Conservation (phyloP, 2,888 invertebrate genomes). For the Tachystola acroxantha region DNA sequence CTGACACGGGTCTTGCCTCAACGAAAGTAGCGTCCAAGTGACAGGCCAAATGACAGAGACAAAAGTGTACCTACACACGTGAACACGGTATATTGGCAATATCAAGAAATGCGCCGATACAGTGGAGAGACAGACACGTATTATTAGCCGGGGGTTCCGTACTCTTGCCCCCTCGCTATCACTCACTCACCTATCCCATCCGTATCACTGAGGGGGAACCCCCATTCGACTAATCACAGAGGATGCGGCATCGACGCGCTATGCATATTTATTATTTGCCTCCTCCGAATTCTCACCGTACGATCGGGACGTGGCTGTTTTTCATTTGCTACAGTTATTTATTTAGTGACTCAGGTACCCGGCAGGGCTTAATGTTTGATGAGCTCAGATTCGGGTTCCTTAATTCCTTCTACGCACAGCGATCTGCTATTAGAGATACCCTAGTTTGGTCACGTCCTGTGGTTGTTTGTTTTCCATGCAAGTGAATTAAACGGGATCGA, state of each 20-base stretch:
- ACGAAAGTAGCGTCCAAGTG: constrained; percentile 11
- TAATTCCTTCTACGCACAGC: constrained; percentile 50
- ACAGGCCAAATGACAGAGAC: constrained; percentile 55
- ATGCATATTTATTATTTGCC: constrained; percentile 76
- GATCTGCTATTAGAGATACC: constrained; percentile 36
- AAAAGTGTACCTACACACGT: constrained; percentile 61
- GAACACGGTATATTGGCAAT: constrained; percentile 71
- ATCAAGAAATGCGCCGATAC: constrained; percentile 71
- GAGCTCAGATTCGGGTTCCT: constrained; percentile 62
- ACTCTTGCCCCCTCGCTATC: constrained; percentile 68
- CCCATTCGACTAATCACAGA: constrained; percentile 72
- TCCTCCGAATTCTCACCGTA: constrained; percentile 67
- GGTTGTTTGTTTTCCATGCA: constrained; percentile 33
- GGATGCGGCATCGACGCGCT: constrained; percentile 74
- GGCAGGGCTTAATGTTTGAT: constrained; percentile 68
- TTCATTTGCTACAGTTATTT: constrained; percentile 71
- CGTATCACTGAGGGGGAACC: constrained; percentile 55
- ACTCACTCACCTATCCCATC: constrained; percentile 77
- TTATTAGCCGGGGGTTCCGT: constrained; percentile 72
- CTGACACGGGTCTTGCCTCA: no score
- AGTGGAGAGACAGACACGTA: constrained; percentile 62
- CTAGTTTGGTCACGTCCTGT: constrained; percentile 49
- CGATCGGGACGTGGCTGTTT: constrained; percentile 64
- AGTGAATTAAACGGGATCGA: constrained; percentile 43
- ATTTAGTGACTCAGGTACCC: constrained; percentile 62